phyloP scores from a whole-genome alignment of 2,888 invertebrate genomes.

The Tanytarsus gracilentus region DNA sequence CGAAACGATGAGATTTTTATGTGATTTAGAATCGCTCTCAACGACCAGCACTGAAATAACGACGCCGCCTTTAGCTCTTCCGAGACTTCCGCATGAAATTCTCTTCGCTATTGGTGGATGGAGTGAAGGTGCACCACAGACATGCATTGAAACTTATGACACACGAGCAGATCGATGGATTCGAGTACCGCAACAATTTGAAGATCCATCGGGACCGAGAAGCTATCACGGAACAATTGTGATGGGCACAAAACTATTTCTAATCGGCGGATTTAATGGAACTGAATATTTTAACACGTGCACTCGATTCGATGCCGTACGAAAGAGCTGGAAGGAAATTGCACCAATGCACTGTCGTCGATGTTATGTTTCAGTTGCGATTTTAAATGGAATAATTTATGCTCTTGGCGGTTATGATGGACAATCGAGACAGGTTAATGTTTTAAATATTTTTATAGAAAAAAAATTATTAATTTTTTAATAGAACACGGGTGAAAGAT shows the following conservation, averaged over 20 bases:
- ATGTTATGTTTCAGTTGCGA: conserved; percentile 79
- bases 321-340: conserved; percentile 75
- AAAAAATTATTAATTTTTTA: too few species aligned
- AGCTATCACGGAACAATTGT: conserved; percentile 93
- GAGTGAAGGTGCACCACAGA: conserved; percentile 50
- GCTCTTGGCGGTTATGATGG: conserved; percentile 87
- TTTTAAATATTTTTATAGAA: too few species aligned
- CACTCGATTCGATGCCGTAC: conserved; percentile 76
- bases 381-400: conserved; percentile 66
- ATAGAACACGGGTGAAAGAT: conserved; percentile 81
- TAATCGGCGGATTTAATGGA: conserved; percentile 91
- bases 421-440: conserved; percentile 59
- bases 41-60: conserved; percentile 69
- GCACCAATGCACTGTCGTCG: conserved; percentile 84
- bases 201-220: conserved; percentile 73
- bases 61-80: conserved; percentile 74
- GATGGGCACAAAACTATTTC: conserved; percentile 72
- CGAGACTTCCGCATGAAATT: conserved; percentile 79
- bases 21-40: conserved; percentile 83
- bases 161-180: conserved; percentile 86
- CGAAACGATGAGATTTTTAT: conserved; percentile 82
- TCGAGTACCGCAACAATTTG: conserved; percentile 45
- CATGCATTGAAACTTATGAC: conserved; percentile 79
- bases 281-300: conserved; percentile 67
- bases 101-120: conserved; percentile 77